Evolutionary conservation across 2,888 invertebrate genomes (phyloP), one percentile per base, ranked within the genome.

Genomic region (Chorisops tibialis): DNA sequence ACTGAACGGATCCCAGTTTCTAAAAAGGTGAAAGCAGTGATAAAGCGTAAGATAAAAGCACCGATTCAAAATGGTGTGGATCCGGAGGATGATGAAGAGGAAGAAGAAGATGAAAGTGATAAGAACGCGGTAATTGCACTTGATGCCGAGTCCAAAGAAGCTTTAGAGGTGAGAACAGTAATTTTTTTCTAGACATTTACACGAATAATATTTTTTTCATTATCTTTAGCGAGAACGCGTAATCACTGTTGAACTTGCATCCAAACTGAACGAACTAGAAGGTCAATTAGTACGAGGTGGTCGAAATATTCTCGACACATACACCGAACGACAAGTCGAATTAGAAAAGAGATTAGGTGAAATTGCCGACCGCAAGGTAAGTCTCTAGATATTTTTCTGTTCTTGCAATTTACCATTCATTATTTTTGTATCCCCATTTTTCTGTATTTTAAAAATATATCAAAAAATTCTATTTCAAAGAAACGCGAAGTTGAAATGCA

Each of bases 211-310:
- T 12, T 22, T 21, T 54, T 9, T 37, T 48, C 49, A 45, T 79
- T 76, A 71, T 75, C 85, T 67, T 79, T 88, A 86, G 65, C 85
- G 87, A 30, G 90, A 91, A 74, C 83, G 84, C 67, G 81, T 84
- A 68, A 86, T 85, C 75, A 87, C 86, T 18, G 88, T 89, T 66
- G 89, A 89, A 70, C 77, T 97, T 63, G 86, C 88, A 19, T 82
- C 83, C 35, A 89, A 93, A 75, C 86, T 96, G 67, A 83, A 84
- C 62, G 87, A 91, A 63, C 83, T 99, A 72, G 97, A 99, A 77
- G 94, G 93, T 71, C 92, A 98, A 71, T 85, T 99, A 74, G 87
- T 99, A 50, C 89, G 90, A 69, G 97, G 97, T 56, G 95, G 94
- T 1, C 93, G 93, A 75, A 95, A 96, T 76, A 91, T 99, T 60